Evolutionary conservation across 2,797 vertebrate genomes (phyloP), one percentile per base, ranked within the genome.

Genomic region (Hydrolagus colliei): DNA sequence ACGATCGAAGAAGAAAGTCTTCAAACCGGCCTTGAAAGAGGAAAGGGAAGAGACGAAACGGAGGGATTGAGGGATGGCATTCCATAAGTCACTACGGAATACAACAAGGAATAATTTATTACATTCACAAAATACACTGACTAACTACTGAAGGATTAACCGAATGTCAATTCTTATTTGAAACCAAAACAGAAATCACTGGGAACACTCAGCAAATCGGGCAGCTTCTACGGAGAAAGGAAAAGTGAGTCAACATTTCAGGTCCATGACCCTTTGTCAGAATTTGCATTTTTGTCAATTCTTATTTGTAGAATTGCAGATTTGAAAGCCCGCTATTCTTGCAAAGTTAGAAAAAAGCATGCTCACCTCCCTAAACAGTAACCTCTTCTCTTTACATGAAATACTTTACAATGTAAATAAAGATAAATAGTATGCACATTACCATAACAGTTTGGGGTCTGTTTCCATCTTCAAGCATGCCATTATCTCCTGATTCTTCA

Each of bases 401-500:
- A 7, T n/a, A n/a, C 41, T 77, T 77, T 59, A 77, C 20, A 77
- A 84, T 84, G 65, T 71, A 41, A 84, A 84, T 84, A 20, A n/a
- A 84, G 18, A 41, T 35, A 16, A 12, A 27, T 27, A 63, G 22
- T 80, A 27, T 14, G 67, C 27, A 35, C 14, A 92, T 0, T 93
- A 96, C 96, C 93, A 91, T 73, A 65, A 94, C 90, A 86, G 93
- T 91, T 87, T 91, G 41, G 4, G 0, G 86, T 79, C 80, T 71
- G 62, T 61, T 87, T 84, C 32, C 86, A 18, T 94, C 94, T 86
- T 92, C 94, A 0, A 91, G 92, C 89, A 94, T 93, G 87, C 93
- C 88, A 86, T 93, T 93, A 86, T 96, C 96, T 86, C 93, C 95
- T 0, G 95, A 94, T 87, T 97, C 95, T 88, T 94, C 89, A 88